Conservation (phyloP, 1,140 invertebrate genomes). For the Antheraea mylitta region DNA sequence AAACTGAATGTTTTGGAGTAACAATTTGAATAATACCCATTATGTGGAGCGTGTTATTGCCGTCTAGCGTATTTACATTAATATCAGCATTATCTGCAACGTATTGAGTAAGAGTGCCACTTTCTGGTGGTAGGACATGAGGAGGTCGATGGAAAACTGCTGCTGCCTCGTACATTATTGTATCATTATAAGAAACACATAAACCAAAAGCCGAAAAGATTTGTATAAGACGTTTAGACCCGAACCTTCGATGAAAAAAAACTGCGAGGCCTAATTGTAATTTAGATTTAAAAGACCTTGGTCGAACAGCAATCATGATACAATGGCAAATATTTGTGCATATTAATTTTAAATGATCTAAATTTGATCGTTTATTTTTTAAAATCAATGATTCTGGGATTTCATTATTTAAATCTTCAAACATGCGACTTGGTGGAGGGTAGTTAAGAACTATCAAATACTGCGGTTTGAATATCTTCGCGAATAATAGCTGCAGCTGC, state of each 20-base stretch:
- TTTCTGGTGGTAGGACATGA: slow-evolving; percentile 49
- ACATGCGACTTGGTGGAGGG: slow-evolving; percentile 43
- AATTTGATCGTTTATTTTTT: slow-evolving; percentile 41
- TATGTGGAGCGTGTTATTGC: slow-evolving; percentile 55
- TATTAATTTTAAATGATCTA: slow-evolving; percentile 48
- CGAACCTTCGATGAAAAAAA: slow-evolving; percentile 54
- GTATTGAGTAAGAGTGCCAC: slow-evolving; percentile 49
- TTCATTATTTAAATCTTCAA: slow-evolving; percentile 44
- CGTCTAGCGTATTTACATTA: slow-evolving; percentile 58
- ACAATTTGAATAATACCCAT: slow-evolving; percentile 61
- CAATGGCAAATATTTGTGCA: slow-evolving; percentile 47
- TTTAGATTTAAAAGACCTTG: no score
- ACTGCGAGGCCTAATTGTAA: slow-evolving; percentile 50
- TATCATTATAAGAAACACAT: slow-evolving; percentile 53
- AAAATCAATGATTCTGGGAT: slow-evolving; percentile 47
- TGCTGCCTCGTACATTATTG: slow-evolving; percentile 47
- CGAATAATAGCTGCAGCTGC: slow-evolving; percentile 50
- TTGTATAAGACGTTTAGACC: slow-evolving; percentile 49
- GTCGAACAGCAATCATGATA: slow-evolving; percentile 61
- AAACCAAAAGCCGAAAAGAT: slow-evolving; percentile 48
- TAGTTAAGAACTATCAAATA: slow-evolving; percentile 45
- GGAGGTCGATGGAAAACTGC: slow-evolving; percentile 51
- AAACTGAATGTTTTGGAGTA: slow-evolving; percentile 43
- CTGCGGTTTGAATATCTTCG: slow-evolving; percentile 44
- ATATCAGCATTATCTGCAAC: slow-evolving; percentile 62